Evolutionary conservation across 2,797 vertebrate genomes (phyloP).

Genomic region (Anguilla obscura): DNA sequence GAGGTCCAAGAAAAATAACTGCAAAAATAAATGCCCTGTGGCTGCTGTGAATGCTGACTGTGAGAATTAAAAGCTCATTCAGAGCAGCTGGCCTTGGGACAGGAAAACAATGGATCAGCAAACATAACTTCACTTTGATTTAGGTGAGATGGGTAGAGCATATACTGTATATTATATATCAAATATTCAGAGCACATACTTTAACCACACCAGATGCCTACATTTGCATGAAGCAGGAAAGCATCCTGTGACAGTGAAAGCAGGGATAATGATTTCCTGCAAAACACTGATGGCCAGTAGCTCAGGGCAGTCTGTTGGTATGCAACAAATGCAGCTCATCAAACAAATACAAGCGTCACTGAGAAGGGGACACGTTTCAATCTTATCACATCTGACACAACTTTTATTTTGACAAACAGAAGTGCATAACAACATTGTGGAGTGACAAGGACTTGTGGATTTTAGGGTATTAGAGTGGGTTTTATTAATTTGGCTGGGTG

Average conservation of each 20-base stretch:
- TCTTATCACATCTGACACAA: neutral
- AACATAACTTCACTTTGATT: conserved; percentile 16
- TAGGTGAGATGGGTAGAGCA: conserved; percentile 15
- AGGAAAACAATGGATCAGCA: conserved; percentile 11
- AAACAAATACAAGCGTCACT: neutral
- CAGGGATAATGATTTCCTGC: neutral
- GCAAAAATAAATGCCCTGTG: neutral
- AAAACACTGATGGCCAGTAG: neutral
- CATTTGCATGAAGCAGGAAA: conserved; percentile 1
- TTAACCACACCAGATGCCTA: neutral
- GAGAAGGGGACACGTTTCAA: neutral
- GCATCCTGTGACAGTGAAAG: neutral
- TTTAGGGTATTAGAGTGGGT: neutral
- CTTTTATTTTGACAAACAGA: neutral
- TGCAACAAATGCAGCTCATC: neutral
- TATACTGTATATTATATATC: conserved; percentile 13
- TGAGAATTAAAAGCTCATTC: conserved; percentile 22
- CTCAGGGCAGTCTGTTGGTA: neutral
- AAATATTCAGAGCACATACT: neutral
- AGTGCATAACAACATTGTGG: neutral
- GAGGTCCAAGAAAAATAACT: neutral
- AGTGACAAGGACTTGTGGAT: neutral
- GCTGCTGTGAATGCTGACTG: neutral
- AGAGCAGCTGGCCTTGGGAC: conserved; percentile 22
- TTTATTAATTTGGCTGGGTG: too few relatives aligned